Conservation (phyloP, 23 tunicate genomes). For the Ascidia mentula region DNA sequence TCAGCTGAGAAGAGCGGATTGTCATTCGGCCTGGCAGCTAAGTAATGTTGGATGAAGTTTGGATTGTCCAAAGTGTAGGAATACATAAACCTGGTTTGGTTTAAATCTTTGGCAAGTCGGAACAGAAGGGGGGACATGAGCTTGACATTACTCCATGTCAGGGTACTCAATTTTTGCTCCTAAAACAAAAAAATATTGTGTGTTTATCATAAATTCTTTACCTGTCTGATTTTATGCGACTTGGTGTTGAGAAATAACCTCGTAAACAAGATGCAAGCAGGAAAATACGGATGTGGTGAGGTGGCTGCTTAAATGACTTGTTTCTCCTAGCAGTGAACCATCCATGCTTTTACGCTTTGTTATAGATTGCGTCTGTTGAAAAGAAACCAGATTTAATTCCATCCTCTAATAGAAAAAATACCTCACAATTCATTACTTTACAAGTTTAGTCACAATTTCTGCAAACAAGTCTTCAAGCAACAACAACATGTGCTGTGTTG, state of each 20-base stretch:
- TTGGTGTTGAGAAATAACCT: constrained; percentile 33
- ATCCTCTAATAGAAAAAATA: too few relatives aligned
- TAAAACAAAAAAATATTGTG: constrained; percentile 11
- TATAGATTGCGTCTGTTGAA: constrained; percentile 32
- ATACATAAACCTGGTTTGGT: constrained; percentile 24
- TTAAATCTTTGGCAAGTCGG: constrained; percentile 66
- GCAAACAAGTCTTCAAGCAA: too few relatives aligned
- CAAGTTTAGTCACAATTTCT: too few relatives aligned
- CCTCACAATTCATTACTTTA: too few relatives aligned
- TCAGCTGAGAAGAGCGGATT: background rate
- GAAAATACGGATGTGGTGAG: constrained; percentile 53
- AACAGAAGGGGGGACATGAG: constrained; percentile 60
- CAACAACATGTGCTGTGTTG: too few relatives aligned
- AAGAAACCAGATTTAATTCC: too few relatives aligned
- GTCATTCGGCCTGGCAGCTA: constrained; percentile 7
- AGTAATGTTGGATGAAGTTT: constrained; percentile 13
- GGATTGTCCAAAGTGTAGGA: constrained; percentile 59
- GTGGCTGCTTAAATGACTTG: constrained; percentile 26
- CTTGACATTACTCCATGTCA: constrained; percentile 52
- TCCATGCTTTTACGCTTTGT: constrained; percentile 40
- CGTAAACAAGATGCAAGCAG: constrained; percentile 84
- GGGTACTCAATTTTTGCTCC: constrained; percentile 76
- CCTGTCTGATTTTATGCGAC: background rate
- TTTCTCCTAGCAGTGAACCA: constrained; percentile 60
- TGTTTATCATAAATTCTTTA: background rate